phyloP scores from a whole-genome alignment of 2,113 vertebrate genomes.

The Nymphicus hollandicus region DNA sequence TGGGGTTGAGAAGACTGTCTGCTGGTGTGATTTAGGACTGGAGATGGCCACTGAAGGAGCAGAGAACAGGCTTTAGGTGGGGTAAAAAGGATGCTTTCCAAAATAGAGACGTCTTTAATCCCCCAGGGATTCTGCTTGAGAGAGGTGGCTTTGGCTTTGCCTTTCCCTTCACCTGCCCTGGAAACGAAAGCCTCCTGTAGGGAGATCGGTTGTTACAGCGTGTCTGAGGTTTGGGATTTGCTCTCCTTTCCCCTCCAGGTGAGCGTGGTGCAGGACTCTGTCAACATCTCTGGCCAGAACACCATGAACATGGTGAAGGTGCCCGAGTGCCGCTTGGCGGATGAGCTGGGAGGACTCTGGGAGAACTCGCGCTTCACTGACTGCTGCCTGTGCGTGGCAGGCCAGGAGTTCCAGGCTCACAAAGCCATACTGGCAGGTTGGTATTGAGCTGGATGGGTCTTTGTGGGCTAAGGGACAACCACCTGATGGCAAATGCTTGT shows the following conservation, averaged over 20 bases:
- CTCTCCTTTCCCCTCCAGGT: constrained; percentile 75
- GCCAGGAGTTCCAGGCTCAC: constrained; percentile 91
- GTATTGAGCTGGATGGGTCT: not conserved
- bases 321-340: constrained; percentile 93
- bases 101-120: rapidly evolving
- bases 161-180: not conserved
- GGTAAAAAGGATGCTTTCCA: no score
- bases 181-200: not conserved
- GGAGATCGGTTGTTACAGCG: rapidly evolving
- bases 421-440: constrained; percentile 91
- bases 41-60: not conserved
- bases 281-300: constrained; percentile 98
- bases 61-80: not conserved
- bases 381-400: constrained; percentile 92
- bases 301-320: constrained; percentile 96
- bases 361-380: constrained; percentile 96
- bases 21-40: not conserved
- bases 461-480: not conserved
- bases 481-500: not conserved
- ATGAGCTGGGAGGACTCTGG: constrained; percentile 95
- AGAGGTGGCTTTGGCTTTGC: not conserved
- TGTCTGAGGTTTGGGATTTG: not conserved
- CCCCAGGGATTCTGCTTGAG: no score
- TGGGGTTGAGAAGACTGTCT: not conserved
- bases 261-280: constrained; percentile 96